phyloP scores from a whole-genome alignment of 2,113 vertebrate genomes.

The Amphilophus citrinellus region DNA sequence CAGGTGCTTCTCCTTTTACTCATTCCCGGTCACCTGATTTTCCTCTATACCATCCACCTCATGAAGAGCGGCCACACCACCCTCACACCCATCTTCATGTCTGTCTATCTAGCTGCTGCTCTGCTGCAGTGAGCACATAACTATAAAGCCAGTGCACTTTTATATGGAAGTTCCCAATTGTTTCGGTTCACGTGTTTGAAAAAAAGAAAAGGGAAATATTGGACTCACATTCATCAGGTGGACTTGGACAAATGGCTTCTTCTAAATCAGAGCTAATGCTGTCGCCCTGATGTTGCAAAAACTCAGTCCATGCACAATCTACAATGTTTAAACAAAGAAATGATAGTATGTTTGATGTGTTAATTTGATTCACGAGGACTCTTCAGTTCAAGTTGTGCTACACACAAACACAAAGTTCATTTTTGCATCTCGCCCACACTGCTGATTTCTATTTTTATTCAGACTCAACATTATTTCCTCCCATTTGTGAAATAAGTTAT shows the following conservation, averaged over 20 bases:
- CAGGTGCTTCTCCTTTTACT: slow-evolving; percentile 93
- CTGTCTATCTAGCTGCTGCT: slow-evolving; percentile 91
- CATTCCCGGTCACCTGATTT: slow-evolving; percentile 94
- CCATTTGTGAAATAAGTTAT: background rate
- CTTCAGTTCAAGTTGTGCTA: background rate
- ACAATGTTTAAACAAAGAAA: background rate
- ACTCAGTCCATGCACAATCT: too few relatives aligned
- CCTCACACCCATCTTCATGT: slow-evolving; percentile 91
- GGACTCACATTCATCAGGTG: background rate
- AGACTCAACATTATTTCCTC: background rate
- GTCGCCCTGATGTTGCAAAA: background rate
- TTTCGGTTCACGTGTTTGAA: too few relatives aligned
- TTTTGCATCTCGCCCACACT: background rate
- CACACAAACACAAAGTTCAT: background rate
- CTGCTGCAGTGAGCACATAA: slow-evolving; percentile 86
- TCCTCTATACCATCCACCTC: slow-evolving; percentile 95
- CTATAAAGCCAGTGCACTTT: background rate
- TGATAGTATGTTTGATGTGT: background rate
- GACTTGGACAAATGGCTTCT: background rate
- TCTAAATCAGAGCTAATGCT: fast-evolving
- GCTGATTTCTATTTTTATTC: background rate
- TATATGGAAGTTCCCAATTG: too few relatives aligned
- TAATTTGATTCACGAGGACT: background rate
- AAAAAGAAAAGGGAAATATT: background rate
- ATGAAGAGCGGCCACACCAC: slow-evolving; percentile 98